Base-by-base conservation (phyloP, 2,797 vertebrate species). In the Acrossocheilus wenchowensis region DNA sequence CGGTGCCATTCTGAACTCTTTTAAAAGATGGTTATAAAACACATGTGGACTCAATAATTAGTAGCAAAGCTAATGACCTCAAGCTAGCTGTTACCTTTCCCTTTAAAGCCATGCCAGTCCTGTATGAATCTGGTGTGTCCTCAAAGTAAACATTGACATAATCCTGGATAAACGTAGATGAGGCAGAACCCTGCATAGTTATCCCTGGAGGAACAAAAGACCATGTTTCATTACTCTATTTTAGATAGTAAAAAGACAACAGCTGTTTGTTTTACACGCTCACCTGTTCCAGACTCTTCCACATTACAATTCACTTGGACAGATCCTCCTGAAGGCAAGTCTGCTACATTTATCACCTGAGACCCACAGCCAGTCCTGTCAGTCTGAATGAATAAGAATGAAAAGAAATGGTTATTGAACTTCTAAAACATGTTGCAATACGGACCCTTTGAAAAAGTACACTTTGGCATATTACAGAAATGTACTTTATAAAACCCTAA, bases 201-300 rank as follows among this genome's bases (percentile, higher is more conserved):
- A 95, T 91, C 0, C 93, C 95, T 96, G 10, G 12, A 90, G 30
- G 17, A 77, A 1, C 57, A 81, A 39, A 4, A 78, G 50, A 89
- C 12, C 81, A 4, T 60, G 19, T 34, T 54, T 50, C 15, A 23
- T 68, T 52, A 26, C 1, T 74, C 11, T 21, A 4, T 73, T 74
- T 23, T 60, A 15, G n/a, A 15, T 0, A 26, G 52, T 5, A 72
- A 2, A 30, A 34, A 36, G 30, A 19, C n/a, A 30, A 23, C 71
- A 21, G 14, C 15, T 8, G 34, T 68, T 39, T 52, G 17, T 71
- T 69, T 6, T 17, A n/a, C 39, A 72, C 4, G 54, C 81, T 79
- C 88, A 97, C 96, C 96, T 79, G 96, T 96, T 82, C 92, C 95
- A 60, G 83, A 82, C 88, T 97, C 96, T 78, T 94, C 89, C 86